Conservation (phyloP, 2,113 vertebrate genomes). For the Colistium nudipinnis region DNA sequence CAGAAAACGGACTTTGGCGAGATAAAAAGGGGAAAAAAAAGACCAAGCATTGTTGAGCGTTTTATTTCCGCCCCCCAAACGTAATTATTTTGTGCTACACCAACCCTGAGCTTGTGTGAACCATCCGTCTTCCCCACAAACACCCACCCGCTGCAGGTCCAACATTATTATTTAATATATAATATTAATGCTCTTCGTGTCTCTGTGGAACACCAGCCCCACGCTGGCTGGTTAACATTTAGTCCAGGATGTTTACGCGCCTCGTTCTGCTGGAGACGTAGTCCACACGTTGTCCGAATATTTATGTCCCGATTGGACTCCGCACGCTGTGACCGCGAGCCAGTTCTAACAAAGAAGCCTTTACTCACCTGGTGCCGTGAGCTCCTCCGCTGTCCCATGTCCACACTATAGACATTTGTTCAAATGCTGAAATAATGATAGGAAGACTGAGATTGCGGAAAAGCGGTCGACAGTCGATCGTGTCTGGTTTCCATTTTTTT, state of each 20-base stretch:
- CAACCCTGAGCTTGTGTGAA: constrained; percentile 6
- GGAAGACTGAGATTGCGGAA: too few relatives aligned
- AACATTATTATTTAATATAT: too few relatives aligned
- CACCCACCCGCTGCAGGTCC: constrained; percentile 14
- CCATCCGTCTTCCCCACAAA: constrained; percentile 21
- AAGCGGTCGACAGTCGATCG: too few relatives aligned
- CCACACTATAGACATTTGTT: constrained; percentile 6
- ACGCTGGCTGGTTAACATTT: constrained; percentile 27
- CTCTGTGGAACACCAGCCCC: constrained; percentile 26
- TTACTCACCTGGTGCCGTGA: not conserved
- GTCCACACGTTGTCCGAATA: constrained; percentile 32
- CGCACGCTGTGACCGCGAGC: constrained; percentile 12
- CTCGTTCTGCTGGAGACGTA: not conserved
- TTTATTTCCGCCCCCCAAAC: constrained; percentile 21
- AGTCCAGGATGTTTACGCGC: constrained; percentile 8
- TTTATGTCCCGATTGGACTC: too few relatives aligned
- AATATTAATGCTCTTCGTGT: constrained; percentile 26
- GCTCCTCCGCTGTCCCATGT: constrained; percentile 5
- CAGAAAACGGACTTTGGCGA: constrained; percentile 42
- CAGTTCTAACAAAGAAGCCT: not conserved
- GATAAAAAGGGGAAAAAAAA: not conserved
- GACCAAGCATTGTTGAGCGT: constrained; percentile 38
- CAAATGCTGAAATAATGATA: too few relatives aligned
- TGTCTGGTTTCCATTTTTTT: too few relatives aligned
- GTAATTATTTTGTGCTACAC: constrained; percentile 10